Percentiles rank a stretch among this genome's conserved stretches.
Evolutionary conservation across 2,113 vertebrate genomes (phyloP).

Genomic region (Notarius lentiginosus): DNA sequence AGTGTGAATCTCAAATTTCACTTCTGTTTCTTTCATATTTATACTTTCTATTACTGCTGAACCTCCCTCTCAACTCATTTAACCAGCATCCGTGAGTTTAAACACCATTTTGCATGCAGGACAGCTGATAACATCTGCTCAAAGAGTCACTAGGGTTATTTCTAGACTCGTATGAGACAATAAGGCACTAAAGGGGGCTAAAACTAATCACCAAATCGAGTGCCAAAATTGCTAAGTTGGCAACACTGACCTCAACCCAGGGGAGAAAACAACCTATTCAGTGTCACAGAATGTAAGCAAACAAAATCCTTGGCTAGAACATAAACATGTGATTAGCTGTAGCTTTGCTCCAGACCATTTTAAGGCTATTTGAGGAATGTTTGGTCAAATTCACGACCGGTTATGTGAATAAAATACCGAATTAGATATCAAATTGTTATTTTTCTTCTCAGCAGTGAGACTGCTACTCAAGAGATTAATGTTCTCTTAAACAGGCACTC

Average conservation of each 20-base stretch:
- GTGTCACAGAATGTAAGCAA: no score
- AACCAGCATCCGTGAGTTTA: neutral
- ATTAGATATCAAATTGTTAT: slow-evolving; percentile 6
- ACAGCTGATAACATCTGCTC: neutral
- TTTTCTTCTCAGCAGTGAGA: slow-evolving; percentile 22
- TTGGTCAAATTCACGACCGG: neutral
- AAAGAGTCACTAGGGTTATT: neutral
- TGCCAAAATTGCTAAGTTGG: neutral
- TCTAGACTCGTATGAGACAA: neutral
- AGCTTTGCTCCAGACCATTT: neutral
- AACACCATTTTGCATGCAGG: neutral
- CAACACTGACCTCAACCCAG: neutral
- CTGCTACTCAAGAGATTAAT: slow-evolving; percentile 30
- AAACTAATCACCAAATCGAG: neutral
- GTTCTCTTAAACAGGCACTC: neutral
- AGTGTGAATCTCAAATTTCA: neutral
- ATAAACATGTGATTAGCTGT: neutral
- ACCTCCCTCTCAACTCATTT: no score
- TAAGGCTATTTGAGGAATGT: neutral
- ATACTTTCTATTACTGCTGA: neutral
- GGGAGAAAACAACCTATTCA: neutral
- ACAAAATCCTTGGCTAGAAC: neutral
- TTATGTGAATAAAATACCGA: slow-evolving; percentile 2
- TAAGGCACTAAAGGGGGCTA: neutral
- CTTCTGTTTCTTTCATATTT: neutral